Base-by-base conservation (phyloP, 2,797 vertebrate genomes). In the Falco biarmicus region DNA sequence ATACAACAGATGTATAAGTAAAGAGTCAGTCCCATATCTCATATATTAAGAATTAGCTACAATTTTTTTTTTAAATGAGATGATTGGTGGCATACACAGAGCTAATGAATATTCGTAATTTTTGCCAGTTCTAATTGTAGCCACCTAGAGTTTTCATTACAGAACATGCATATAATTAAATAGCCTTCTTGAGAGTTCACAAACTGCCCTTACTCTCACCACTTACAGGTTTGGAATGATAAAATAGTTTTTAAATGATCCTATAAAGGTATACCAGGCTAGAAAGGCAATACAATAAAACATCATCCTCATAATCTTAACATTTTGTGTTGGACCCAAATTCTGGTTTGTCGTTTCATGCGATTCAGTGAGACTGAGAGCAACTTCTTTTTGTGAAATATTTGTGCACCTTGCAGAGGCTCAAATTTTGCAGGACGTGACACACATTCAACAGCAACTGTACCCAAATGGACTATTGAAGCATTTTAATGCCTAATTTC, bases 61-160 rank as follows among this genome's bases (percentile, higher is more conserved):
- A 61, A 59, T 34, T 80, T 92, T 84, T 19, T 94, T 95, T 91
- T 87, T 39, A 80, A 92, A 80, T 16, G 10, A 88, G 51, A 50
- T 90, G 78, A 47, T 77, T 91, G 87, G 82, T 96, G 89, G 76
- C 85, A 61, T 96, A 81, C 91, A 94, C 71, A 47, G 84, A 78
- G 59, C 51, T 70, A 87, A 94, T 65, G 18, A 85, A 96, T 95
- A 97, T 96, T 91, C 41, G 47, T 60, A 31, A 20, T 39, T 91
- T 86, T 95, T 97, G 82, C 43, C n/a, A 85, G 70, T 86, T 92
- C 93, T 97, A 95, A 97, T 97, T 98, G 97, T 95, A 97, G 91
- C 64, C 81, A 92, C 59, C 77, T 73, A 66, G 87, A 97, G 77
- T 39, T 94, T 97, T 97, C 82, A 82, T 96, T 96, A 87, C 65